Evolutionary conservation across 35 echinoderm and acorn worm genomes (phyloP).

Genomic region (Amphiura filiformis): DNA sequence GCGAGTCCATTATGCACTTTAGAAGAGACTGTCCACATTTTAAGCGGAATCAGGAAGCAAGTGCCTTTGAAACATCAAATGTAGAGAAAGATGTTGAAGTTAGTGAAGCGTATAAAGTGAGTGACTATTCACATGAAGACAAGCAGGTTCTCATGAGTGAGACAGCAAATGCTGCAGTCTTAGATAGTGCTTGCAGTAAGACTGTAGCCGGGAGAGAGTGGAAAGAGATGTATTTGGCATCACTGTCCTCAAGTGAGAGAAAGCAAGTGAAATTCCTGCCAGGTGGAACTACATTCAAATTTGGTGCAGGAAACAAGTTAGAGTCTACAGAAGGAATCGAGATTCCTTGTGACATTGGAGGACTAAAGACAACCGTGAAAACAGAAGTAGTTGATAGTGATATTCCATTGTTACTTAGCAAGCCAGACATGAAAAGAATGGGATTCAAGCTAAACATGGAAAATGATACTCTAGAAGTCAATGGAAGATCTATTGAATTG

Average conservation of each 20-base stretch:
- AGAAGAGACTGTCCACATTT: neutral
- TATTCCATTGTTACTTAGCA: conserved; percentile 37
- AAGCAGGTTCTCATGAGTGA: conserved; percentile 22
- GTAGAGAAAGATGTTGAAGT: neutral
- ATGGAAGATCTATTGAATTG: conserved; percentile 20
- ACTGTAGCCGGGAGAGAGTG: conserved; percentile 8
- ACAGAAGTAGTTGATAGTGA: conserved; percentile 54
- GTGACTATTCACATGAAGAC: conserved; percentile 25
- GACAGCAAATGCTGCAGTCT: conserved; percentile 6
- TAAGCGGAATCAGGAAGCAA: neutral
- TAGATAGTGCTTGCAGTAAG: conserved; percentile 17
- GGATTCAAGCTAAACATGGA: conserved; percentile 43
- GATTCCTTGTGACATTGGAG: conserved; percentile 35
- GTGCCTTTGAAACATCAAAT: neutral
- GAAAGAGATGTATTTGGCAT: conserved; percentile 22
- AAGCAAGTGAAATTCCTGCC: conserved; percentile 17
- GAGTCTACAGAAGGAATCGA: conserved; percentile 15
- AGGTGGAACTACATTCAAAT: conserved; percentile 41
- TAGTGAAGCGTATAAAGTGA: conserved; percentile 13
- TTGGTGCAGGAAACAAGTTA: conserved; percentile 30
- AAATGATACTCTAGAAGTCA: conserved; percentile 35
- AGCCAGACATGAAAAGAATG: conserved; percentile 38
- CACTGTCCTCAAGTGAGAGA: conserved; percentile 20
- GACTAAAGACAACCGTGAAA: neutral
- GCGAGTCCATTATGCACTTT: conserved; percentile 5